These are phyloP conservation scores for Epizoanthus stellaris DNA, from an alignment of 92 coral and sea anemone species.

Conservation along the genomic window DNA sequence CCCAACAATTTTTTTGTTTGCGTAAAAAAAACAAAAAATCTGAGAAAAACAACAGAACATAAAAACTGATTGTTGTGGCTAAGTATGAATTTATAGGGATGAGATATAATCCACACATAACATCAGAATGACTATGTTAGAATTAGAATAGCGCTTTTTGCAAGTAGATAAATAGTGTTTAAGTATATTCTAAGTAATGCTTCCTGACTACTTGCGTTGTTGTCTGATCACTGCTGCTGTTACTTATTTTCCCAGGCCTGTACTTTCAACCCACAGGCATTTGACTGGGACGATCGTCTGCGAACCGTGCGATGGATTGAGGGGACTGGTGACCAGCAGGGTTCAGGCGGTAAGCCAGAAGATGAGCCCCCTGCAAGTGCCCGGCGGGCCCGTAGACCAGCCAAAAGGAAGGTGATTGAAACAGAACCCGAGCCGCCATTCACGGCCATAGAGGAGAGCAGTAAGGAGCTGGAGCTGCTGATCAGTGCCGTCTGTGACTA, in stretches of 20 bases:
- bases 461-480: conserved; percentile 80
- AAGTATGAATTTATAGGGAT: too few relatives aligned
- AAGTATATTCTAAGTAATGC: not conserved
- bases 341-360: conserved; percentile 59
- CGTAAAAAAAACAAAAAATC: too few relatives aligned
- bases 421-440: conserved; percentile 94
- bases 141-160: too few relatives aligned
- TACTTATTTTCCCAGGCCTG: conserved; percentile 13
- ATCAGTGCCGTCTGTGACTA: conserved; percentile 87
- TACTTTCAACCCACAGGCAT: conserved; percentile 71
- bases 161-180: not conserved
- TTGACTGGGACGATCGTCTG: conserved; percentile 99
- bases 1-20: too few relatives aligned
- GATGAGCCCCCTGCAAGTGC: conserved; percentile 66
- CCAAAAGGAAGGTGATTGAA: conserved; percentile 91
- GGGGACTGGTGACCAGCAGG: conserved; percentile 48
- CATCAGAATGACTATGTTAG: too few relatives aligned
- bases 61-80: too few relatives aligned
- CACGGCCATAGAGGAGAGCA: conserved; percentile 83
- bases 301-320: conserved; percentile 98
- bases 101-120: too few relatives aligned
- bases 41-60: too few relatives aligned
- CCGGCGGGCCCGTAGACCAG: conserved; percentile 68
- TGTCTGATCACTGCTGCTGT: not conserved
- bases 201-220: not conserved